These are phyloP conservation scores for Rhopilema esculentum DNA, from an alignment of 30 jellyfish, hydroid and myxozoan genomes.

Conservation along the genomic window DNA sequence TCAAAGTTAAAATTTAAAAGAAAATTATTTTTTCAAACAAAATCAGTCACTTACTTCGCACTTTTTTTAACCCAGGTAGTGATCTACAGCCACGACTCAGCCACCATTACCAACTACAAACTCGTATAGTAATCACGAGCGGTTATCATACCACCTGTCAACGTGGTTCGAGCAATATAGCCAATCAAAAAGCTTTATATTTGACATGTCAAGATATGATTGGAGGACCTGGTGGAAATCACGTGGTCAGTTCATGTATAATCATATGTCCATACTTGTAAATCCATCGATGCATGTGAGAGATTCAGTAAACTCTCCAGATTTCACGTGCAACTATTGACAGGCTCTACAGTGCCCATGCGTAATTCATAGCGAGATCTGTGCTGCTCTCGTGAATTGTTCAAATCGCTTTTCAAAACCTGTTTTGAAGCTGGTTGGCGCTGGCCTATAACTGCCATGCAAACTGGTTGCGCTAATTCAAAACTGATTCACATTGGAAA, in stretches of 20 bases:
- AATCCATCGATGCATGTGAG: neutral
- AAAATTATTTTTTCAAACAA: neutral
- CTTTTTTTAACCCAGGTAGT: neutral
- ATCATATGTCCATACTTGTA: neutral
- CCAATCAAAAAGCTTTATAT: constrained; percentile 16
- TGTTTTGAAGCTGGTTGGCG: neutral
- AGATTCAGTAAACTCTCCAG: neutral
- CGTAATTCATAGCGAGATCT: neutral
- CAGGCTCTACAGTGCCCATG: neutral
- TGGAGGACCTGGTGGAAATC: neutral
- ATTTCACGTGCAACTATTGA: neutral
- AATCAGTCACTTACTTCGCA: neutral
- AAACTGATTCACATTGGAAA: too few species aligned
- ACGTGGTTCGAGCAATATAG: constrained; percentile 8
- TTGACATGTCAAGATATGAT: neutral
- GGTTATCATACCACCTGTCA: constrained; percentile 38
- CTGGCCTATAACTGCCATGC: too few species aligned
- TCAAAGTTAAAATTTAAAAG: neutral
- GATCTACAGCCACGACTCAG: neutral
- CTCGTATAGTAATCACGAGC: neutral
- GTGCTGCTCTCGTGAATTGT: neutral
- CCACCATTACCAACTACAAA: neutral
- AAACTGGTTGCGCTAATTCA: too few species aligned
- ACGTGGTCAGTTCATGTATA: neutral
- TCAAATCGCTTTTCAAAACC: neutral